Conservation (phyloP, 1,140 invertebrate species). For the Anthonomus grandis region DNA sequence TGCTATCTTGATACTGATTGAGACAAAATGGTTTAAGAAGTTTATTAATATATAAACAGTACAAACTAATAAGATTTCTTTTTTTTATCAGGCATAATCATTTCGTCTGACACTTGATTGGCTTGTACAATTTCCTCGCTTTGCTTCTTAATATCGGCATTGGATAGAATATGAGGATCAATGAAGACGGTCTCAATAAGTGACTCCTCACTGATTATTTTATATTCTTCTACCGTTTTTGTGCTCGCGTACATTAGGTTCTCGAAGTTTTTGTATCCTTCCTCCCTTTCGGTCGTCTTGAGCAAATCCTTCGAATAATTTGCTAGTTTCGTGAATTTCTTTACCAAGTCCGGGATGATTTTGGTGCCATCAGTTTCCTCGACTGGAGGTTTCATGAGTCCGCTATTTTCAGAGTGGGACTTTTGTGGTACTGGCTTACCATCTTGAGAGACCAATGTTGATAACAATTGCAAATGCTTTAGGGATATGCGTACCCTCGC, state of each 20-base stretch:
- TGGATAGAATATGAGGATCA: conserved; percentile 37
- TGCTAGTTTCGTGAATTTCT: conserved; percentile 27
- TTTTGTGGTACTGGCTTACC: conserved; percentile 1
- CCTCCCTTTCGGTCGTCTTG: conserved; percentile 12
- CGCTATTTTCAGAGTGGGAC: conserved; percentile 1
- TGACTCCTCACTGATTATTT: conserved; percentile 34
- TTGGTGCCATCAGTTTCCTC: conserved; percentile 35
- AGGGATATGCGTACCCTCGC: conserved; percentile 37
- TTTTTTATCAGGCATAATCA: not conserved
- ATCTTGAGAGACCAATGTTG: conserved; percentile 17
- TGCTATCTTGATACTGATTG: too few relatives aligned
- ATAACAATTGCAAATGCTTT: conserved; percentile 37
- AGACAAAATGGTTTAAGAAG: too few relatives aligned
- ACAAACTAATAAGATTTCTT: too few relatives aligned
- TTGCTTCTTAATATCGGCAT: conserved; percentile 41
- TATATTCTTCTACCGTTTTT: conserved; percentile 11
- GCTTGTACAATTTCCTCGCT: conserved; percentile 40
- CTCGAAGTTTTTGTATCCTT: conserved; percentile 37
- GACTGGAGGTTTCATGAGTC: conserved; percentile 19
- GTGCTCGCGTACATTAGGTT: conserved; percentile 25
- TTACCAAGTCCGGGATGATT: conserved; percentile 27
- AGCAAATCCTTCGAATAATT: conserved; percentile 17
- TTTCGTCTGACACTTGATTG: conserved; percentile 23
- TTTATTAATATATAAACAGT: too few relatives aligned
- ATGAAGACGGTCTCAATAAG: conserved; percentile 36